Conservation (phyloP, 2,797 vertebrate genomes). For the Chanos chanos region DNA sequence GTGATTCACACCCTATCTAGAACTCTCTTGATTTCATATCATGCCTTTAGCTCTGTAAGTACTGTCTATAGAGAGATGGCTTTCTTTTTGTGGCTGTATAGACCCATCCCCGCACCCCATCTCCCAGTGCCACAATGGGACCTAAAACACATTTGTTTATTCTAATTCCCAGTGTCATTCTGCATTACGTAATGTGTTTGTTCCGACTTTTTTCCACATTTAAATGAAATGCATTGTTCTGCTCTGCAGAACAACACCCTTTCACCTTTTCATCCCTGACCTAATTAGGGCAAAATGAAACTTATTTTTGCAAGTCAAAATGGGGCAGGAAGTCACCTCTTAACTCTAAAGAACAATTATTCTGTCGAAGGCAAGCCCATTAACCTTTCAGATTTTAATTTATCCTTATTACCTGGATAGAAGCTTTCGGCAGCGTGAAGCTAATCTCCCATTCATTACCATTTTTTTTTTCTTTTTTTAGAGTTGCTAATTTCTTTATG, state of each 20-base stretch:
- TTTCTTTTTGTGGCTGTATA: no score
- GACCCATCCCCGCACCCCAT: no score
- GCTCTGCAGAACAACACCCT: neutral
- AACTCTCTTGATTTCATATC: no score
- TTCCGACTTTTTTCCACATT: neutral
- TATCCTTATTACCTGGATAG: neutral
- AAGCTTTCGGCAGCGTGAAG: neutral
- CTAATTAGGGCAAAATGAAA: neutral
- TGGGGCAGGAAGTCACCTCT: neutral
- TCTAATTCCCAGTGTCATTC: neutral
- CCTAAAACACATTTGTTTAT: conserved; percentile 8
- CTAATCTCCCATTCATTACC: no score
- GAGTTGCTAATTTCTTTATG: no score
- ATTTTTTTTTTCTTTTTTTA: no score
- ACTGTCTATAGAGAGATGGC: no score
- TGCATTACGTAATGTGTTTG: neutral
- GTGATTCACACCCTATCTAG: no score
- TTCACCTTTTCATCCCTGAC: neutral
- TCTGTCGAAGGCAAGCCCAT: neutral
- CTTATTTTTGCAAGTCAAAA: neutral
- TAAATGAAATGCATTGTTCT: neutral
- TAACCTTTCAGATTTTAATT: neutral
- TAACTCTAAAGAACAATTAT: neutral
- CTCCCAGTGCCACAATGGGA: neutral
- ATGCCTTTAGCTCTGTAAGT: no score